Evolutionary conservation across 2,888 invertebrate species (phyloP), one percentile per base, ranked within the genome.

Genomic region (Serripes groenlandicus): DNA sequence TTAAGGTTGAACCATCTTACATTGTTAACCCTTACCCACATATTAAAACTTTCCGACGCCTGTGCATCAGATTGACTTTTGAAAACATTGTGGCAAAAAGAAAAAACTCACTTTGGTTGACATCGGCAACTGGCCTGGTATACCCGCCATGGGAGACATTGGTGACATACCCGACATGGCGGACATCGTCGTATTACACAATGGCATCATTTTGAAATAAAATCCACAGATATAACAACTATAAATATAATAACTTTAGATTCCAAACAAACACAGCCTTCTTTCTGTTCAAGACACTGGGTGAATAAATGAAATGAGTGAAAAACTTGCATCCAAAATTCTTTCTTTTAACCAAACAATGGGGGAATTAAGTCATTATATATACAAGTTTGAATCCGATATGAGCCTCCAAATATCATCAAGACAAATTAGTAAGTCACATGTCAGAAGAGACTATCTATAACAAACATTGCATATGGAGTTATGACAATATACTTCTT

Each of bases 321-420:
- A 23, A 66, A 42, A 42, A 42, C 66, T 42, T 66, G 37, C 37
- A 42, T 66, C 26, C 37, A 66, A 66, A 66, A 7, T 66, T 18
- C 42, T 37, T 66, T 26, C 23, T 42, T 42, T 35, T 26, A n/a
- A 42, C 66, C 34, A 35, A 66, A 66, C 66, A 66, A 66, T 66
- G 28, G 66, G 23, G 66, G 66, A 11, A 66, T 66, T 66, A 66
- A 66, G 66, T 66, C 37, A 66, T 66, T 66, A 66, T 66, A n/a
- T n/a, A 42, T 42, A 66, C 42, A 66, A 66, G 37, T 42, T 66
- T 66, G 26, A n/a, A 66, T 66, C 66, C 37, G 66, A 66, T 66
- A 42, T n/a, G n/a, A 42, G 42, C 26, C 18, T 23, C 28, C 42
- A 5, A 15, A 26, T n/a, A 42, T 66, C 42, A 37, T 66, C 42